Conservation (phyloP, 2,113 vertebrate genomes). For the Aleadryas rufinucha region DNA sequence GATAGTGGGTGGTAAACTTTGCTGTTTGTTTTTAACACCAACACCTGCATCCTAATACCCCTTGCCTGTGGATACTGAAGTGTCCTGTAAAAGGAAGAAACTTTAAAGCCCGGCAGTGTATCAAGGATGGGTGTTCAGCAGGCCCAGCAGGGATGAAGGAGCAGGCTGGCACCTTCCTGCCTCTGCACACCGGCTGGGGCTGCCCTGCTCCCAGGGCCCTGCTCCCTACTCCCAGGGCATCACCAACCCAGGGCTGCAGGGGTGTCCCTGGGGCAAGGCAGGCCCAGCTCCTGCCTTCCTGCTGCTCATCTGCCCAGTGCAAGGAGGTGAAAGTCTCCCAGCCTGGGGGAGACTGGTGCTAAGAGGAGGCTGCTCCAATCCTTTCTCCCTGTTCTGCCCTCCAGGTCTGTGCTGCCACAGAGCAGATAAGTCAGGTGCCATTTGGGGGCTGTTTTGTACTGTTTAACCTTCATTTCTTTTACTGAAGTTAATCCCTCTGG, state of each 20-base stretch:
- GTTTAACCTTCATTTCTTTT: neutral
- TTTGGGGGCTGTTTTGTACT: neutral
- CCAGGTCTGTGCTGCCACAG: neutral
- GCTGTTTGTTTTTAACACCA: neutral
- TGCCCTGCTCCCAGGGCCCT: neutral
- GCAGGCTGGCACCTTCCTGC: neutral
- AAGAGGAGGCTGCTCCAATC: neutral
- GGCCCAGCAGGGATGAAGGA: neutral
- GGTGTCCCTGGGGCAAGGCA: neutral
- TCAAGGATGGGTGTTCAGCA: neutral
- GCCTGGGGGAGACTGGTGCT: neutral
- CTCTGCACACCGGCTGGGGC: neutral
- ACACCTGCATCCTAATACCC: neutral
- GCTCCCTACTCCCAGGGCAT: neutral
- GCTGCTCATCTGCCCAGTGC: neutral
- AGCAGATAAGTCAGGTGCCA: neutral
- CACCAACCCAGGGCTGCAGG: accelerated
- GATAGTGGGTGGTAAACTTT: neutral
- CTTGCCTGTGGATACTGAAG: neutral
- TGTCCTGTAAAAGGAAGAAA: neutral
- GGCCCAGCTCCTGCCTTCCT: neutral
- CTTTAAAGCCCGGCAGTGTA: neutral
- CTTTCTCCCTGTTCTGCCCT: neutral
- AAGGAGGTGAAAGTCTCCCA: neutral
- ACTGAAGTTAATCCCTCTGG: neutral